phyloP scores from a whole-genome alignment of 2,888 invertebrate genomes.

The Muscina levida region DNA sequence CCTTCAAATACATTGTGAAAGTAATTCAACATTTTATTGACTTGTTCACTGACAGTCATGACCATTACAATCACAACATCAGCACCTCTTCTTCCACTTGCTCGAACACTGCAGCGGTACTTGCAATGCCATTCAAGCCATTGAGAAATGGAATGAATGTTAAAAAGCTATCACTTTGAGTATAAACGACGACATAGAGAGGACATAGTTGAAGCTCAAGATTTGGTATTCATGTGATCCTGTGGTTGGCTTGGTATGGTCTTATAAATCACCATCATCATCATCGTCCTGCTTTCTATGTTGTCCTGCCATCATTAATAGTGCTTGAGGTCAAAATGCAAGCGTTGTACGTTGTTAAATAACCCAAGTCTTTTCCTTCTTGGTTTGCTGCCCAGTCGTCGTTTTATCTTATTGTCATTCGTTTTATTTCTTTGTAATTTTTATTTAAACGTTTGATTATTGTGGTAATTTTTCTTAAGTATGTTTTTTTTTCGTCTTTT shows the following conservation, averaged over 20 bases:
- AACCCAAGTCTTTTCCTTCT: background rate
- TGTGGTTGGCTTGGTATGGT: too few species aligned
- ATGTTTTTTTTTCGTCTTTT: too few species aligned
- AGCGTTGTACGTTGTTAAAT: background rate
- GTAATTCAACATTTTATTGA: constrained; percentile 58
- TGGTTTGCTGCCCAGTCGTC: constrained; percentile 7
- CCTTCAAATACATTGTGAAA: constrained; percentile 34
- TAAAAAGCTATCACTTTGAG: constrained; percentile 14
- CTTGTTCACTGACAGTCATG: constrained; percentile 63
- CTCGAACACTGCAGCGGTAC: too few species aligned
- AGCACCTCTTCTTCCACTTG: too few species aligned
- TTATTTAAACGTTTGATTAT: constrained; percentile 62
- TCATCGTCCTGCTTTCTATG: background rate
- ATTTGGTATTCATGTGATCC: too few species aligned
- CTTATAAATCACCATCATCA: constrained; percentile 5
- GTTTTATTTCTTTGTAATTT: constrained; percentile 55
- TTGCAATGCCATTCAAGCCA: constrained; percentile 13
- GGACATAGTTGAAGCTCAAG: too few species aligned
- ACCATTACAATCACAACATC: constrained; percentile 41
- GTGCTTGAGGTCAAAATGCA: background rate
- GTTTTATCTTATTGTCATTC: constrained; percentile 37
- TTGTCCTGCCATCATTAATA: background rate
- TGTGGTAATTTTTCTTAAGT: constrained; percentile 47
- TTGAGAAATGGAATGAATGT: constrained; percentile 18
- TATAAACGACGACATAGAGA: background rate